Evolutionary conservation across 2,797 vertebrate species (phyloP).

Genomic region (Bryconaethiops microstoma): DNA sequence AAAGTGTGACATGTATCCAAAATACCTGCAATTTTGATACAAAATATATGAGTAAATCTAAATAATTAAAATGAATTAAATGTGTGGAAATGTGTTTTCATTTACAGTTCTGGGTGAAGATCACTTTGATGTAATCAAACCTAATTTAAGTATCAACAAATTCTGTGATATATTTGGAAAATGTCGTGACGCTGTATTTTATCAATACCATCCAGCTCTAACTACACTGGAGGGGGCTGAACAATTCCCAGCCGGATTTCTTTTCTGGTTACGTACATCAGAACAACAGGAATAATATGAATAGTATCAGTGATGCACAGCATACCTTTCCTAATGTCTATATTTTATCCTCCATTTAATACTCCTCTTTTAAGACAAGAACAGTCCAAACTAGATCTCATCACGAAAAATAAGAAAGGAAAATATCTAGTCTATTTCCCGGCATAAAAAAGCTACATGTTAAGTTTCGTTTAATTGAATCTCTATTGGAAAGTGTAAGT

Average conservation of each 20-base stretch:
- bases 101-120: too few species aligned
- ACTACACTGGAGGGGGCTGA: not conserved
- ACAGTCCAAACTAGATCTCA: conserved; percentile 35
- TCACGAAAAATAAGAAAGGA: conserved; percentile 65
- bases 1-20: too few species aligned
- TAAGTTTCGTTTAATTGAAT: conserved; percentile 82
- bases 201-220: not conserved
- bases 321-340: conserved; percentile 27
- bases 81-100: too few species aligned
- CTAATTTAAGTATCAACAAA: not conserved
- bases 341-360: conserved; percentile 6
- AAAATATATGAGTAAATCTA: not conserved
- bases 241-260: conserved; percentile 4
- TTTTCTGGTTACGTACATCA: conserved; percentile 16
- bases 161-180: not conserved
- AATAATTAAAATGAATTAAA: not conserved
- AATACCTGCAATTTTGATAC: not conserved
- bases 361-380: not conserved
- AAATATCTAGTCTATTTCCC: conserved; percentile 73
- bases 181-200: not conserved
- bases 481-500: conserved; percentile 81
- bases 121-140: not conserved
- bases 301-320: not conserved
- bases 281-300: not conserved
- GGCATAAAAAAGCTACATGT: conserved; percentile 61